These are phyloP conservation scores for Agrilus cyanescens DNA, from an alignment of 2,888 invertebrate genomes.

Conservation along the genomic window DNA sequence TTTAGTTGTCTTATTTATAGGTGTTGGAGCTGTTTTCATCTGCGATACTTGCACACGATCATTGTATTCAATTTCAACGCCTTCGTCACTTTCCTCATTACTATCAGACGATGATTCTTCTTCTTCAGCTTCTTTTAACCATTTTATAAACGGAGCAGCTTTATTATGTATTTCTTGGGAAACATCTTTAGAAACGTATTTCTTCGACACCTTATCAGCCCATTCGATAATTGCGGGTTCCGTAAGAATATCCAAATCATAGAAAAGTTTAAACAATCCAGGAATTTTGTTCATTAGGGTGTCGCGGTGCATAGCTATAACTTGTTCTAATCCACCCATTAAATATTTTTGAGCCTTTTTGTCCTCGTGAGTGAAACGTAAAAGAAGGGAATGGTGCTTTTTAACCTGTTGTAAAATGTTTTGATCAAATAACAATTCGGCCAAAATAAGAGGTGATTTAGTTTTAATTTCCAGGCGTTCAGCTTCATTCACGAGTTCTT, in stretches of 20 bases:
- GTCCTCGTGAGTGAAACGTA: conserved; percentile 74
- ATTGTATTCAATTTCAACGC: conserved; percentile 75
- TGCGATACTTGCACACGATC: conserved; percentile 72
- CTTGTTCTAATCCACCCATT: conserved; percentile 89
- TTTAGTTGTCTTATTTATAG: conserved; percentile 36
- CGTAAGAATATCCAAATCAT: conserved; percentile 89
- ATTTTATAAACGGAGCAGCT: conserved; percentile 88
- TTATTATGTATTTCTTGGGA: conserved; percentile 84
- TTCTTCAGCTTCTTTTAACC: conserved; percentile 96
- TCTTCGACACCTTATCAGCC: conserved; percentile 83
- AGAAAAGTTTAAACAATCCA: conserved; percentile 55
- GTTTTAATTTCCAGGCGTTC: conserved; percentile 88
- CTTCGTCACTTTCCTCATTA: conserved; percentile 55
- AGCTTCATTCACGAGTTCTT: conserved; percentile 68
- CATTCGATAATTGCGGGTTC: conserved; percentile 92
- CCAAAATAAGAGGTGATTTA: conserved; percentile 86
- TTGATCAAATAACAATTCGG: conserved; percentile 75
- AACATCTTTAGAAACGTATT: conserved; percentile 85
- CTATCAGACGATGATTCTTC: conserved; percentile 72
- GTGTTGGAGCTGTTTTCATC: conserved; percentile 45
- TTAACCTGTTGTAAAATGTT: conserved; percentile 55
- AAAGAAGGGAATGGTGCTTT: conserved; percentile 63
- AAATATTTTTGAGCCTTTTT: conserved; percentile 81
- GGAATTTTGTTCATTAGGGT: conserved; percentile 72
- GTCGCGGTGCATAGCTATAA: conserved; percentile 69